Conservation (phyloP, 2,797 vertebrate species). For the Hoplostethus atlanticus region DNA sequence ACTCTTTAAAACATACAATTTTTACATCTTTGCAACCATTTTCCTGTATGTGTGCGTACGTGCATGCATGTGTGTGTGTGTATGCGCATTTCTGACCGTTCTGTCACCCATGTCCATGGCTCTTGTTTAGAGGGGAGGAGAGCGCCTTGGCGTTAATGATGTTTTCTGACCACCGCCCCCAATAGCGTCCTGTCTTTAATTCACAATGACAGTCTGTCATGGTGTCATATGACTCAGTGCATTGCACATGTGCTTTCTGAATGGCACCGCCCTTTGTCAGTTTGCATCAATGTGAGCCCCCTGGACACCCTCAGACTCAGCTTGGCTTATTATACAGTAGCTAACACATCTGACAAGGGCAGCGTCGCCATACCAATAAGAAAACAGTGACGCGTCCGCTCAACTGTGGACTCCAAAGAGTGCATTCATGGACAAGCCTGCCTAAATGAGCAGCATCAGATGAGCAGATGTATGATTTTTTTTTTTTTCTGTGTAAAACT, state of each 20-base stretch:
- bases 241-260: conserved; percentile 73
- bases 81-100: background rate
- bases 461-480: conserved; percentile 68
- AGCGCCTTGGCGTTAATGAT: conserved; percentile 60
- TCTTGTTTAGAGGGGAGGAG: conserved; percentile 23
- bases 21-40: background rate
- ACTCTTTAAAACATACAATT: conserved; percentile 6
- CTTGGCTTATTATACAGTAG: conserved; percentile 35
- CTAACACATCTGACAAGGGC: conserved; percentile 42
- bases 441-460: conserved; percentile 64
- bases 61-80: conserved; percentile 6
- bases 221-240: conserved; percentile 70
- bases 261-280: conserved; percentile 46
- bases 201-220: conserved; percentile 68
- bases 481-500: conserved; percentile 46
- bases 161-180: conserved; percentile 60
- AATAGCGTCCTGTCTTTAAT: conserved; percentile 67
- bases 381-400: conserved; percentile 31
- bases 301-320: conserved; percentile 53
- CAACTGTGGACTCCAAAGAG: conserved; percentile 43
- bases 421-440: conserved; percentile 54
- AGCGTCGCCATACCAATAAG: background rate
- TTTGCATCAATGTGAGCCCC: conserved; percentile 47
- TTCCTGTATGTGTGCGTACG: background rate
- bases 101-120: background rate